Conservation (phyloP, 2,888 invertebrate species). For the Drosophila lacicola region DNA sequence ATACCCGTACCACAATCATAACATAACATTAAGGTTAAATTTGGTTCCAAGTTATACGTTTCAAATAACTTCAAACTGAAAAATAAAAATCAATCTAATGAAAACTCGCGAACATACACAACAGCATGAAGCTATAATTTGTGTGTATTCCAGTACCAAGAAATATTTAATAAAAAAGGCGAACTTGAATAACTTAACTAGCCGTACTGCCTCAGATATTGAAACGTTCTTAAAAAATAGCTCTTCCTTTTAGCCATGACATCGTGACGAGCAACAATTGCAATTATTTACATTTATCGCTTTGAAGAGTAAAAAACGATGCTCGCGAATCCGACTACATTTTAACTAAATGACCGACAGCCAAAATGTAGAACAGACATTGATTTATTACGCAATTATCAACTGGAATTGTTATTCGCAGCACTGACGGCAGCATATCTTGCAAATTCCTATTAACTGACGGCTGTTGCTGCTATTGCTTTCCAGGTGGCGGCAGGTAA, state of each 20-base stretch:
- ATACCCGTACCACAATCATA: no score
- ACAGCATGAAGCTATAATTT: no score
- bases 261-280: constrained; percentile 40
- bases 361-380: constrained; percentile 67
- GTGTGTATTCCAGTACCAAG: no score
- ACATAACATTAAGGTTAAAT: no score
- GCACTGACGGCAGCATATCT: constrained; percentile 25
- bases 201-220: neutral
- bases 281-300: constrained; percentile 54
- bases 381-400: constrained; percentile 74
- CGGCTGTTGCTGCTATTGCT: constrained; percentile 5
- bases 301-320: constrained; percentile 29
- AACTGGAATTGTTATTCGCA: constrained; percentile 46
- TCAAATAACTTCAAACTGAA: no score
- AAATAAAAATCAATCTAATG: no score
- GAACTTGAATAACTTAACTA: no score
- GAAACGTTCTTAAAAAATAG: no score
- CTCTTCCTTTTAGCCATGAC: constrained; percentile 10
- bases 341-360: constrained; percentile 45
- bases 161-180: no score
- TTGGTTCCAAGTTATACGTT: no score
- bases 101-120: no score
- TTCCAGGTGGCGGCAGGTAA: constrained; percentile 10
- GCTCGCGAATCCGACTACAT: constrained; percentile 27
- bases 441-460: constrained; percentile 22